These are phyloP conservation scores for Bombus pyrosoma DNA, from an alignment of 1,140 invertebrate species.

Conservation along the genomic window DNA sequence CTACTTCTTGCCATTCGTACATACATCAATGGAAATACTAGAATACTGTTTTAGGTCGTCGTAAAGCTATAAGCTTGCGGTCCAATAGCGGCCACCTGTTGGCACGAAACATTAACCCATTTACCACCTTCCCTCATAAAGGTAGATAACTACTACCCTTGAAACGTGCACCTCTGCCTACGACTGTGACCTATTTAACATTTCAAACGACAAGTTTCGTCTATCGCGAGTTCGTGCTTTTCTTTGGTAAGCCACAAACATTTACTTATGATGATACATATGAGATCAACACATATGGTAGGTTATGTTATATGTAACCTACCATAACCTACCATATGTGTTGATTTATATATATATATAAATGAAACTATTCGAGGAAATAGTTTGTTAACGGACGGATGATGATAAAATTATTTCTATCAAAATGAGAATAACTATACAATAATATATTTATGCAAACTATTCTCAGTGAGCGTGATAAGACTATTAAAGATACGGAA, in stretches of 20 bases:
- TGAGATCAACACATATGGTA: neutral
- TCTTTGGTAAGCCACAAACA: too few species aligned
- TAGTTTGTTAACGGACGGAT: neutral
- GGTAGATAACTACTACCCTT: slow-evolving; percentile 67
- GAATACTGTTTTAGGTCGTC: slow-evolving; percentile 74
- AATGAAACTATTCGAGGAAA: too few species aligned
- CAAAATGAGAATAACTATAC: neutral
- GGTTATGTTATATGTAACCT: neutral
- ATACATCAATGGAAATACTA: slow-evolving; percentile 70
- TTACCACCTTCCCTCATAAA: slow-evolving; percentile 79
- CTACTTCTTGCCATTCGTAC: slow-evolving; percentile 18
- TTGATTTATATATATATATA: too few species aligned
- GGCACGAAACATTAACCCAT: slow-evolving; percentile 82
- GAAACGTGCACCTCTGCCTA: slow-evolving; percentile 40
- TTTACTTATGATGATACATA: neutral
- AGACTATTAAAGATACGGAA: neutral
- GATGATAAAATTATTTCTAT: neutral
- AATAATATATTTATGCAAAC: neutral
- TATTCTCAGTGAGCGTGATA: neutral
- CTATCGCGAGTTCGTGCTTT: neutral
- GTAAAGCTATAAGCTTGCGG: slow-evolving; percentile 79
- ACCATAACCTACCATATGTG: too few species aligned
- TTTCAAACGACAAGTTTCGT: slow-evolving; percentile 13
- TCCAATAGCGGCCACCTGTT: slow-evolving; percentile 81
- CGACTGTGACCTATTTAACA: slow-evolving; percentile 38